A percentile compares a stretch with the other conserved stretches of the same genome.
These are phyloP conservation scores for Antheraea assamensis DNA, from an alignment of 2,888 invertebrate species.

Conservation along the genomic window DNA sequence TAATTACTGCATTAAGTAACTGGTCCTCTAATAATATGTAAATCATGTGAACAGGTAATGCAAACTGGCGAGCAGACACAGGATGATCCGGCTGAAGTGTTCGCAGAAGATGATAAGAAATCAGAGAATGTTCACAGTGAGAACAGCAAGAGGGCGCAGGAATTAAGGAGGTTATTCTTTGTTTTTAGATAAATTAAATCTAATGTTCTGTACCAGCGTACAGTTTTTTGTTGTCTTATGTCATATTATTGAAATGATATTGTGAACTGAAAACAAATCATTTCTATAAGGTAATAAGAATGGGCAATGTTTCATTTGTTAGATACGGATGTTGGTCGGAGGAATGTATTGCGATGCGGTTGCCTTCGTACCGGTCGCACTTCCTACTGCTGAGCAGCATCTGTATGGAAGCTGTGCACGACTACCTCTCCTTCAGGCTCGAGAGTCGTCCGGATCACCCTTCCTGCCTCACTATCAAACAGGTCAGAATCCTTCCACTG, in stretches of 20 bases:
- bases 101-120: constrained; percentile 50
- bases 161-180: constrained; percentile 44
- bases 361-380: constrained; percentile 92
- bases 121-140: constrained; percentile 38
- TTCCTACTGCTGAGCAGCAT: constrained; percentile 94
- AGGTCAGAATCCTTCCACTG: too few relatives aligned
- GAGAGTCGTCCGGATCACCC: constrained; percentile 92
- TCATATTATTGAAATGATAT: background rate
- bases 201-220: background rate
- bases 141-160: constrained; percentile 41
- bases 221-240: background rate
- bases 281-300: background rate
- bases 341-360: constrained; percentile 87
- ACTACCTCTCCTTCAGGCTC: constrained; percentile 92
- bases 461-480: constrained; percentile 93
- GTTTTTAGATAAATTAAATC: background rate
- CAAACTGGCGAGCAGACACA: constrained; percentile 42
- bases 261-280: too few relatives aligned
- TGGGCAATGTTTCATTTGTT: background rate
- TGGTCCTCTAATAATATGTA: background rate
- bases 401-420: constrained; percentile 95
- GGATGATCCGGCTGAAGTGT: constrained; percentile 63
- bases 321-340: constrained; percentile 90
- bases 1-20: too few relatives aligned
- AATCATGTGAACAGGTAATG: constrained; percentile 40